A percentile compares a stretch with the other conserved stretches of the same genome.
Evolutionary conservation across 30 jellyfish, hydroid and myxozoan species (phyloP).

Genomic region (Mastigias papua): DNA sequence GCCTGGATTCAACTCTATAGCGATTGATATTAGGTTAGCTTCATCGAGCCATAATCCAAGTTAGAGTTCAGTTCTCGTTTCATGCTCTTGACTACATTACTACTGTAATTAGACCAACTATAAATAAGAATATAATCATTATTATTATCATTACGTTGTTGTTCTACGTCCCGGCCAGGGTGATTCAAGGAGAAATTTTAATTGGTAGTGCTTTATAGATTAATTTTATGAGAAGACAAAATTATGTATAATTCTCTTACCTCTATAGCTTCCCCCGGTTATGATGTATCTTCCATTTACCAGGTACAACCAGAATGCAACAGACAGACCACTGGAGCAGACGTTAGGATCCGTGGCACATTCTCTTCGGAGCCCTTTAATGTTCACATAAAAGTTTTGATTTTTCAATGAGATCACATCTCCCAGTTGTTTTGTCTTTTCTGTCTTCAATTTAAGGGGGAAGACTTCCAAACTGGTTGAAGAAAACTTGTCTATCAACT

Average conservation of each 20-base stretch:
- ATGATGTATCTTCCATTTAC: conserved; percentile 73
- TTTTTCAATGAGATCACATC: conserved; percentile 72
- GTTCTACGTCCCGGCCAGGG: no score
- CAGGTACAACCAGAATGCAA: conserved; percentile 87
- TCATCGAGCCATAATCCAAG: no score
- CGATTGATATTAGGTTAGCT: no score
- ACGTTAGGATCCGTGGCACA: conserved; percentile 79
- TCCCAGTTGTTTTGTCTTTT: conserved; percentile 76
- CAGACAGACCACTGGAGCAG: conserved; percentile 79
- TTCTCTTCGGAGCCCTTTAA: conserved; percentile 66
- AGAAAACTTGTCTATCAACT: conserved; percentile 25
- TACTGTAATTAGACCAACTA: no score
- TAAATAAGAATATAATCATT: no score
- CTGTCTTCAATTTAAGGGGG: conserved; percentile 22
- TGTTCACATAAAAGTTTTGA: conserved; percentile 73
- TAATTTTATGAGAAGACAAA: no score
- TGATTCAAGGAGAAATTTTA: background rate
- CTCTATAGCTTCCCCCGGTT: conserved; percentile 86
- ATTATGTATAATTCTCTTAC: conserved; percentile 9
- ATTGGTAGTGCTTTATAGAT: background rate
- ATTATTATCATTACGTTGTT: no score
- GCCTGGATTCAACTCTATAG: no score
- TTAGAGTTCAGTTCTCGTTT: no score
- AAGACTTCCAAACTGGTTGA: conserved; percentile 30
- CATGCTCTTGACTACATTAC: no score